Conservation (phyloP, 2,113 vertebrate genomes). For the Syngnathoides biaculeatus region DNA sequence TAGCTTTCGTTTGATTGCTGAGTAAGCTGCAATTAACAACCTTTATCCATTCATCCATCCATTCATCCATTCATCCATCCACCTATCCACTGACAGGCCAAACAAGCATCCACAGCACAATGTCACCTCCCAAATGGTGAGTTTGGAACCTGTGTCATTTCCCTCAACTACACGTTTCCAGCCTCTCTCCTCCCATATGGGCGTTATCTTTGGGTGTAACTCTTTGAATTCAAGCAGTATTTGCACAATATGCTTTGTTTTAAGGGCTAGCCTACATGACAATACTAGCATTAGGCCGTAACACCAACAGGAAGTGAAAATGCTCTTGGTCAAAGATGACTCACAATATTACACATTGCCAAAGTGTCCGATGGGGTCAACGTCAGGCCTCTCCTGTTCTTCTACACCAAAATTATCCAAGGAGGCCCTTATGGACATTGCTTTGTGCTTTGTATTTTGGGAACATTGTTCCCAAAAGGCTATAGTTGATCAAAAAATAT, state of each 20-base stretch:
- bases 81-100: neutral
- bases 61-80: neutral
- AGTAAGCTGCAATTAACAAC: slow-evolving; percentile 14
- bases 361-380: neutral
- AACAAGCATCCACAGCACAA: neutral
- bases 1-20: slow-evolving; percentile 21
- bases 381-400: neutral
- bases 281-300: neutral
- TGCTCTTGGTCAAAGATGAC: neutral
- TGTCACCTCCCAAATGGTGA: slow-evolving; percentile 24
- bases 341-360: neutral
- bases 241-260: slow-evolving; percentile 68
- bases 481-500: neutral
- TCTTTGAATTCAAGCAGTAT: slow-evolving; percentile 48
- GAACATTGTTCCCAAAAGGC: neutral
- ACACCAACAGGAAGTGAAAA: neutral
- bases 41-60: neutral
- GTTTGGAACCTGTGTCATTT: slow-evolving; percentile 64
- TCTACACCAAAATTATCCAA: neutral
- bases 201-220: slow-evolving; percentile 57
- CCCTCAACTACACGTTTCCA: slow-evolving; percentile 57
- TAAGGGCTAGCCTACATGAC: slow-evolving; percentile 24
- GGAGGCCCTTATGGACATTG: neutral
- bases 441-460: too few species aligned
- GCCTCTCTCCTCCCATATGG: slow-evolving; percentile 28